These are phyloP conservation scores for Calosoma granatense DNA, from an alignment of 1,140 invertebrate genomes.

Conservation along the genomic window DNA sequence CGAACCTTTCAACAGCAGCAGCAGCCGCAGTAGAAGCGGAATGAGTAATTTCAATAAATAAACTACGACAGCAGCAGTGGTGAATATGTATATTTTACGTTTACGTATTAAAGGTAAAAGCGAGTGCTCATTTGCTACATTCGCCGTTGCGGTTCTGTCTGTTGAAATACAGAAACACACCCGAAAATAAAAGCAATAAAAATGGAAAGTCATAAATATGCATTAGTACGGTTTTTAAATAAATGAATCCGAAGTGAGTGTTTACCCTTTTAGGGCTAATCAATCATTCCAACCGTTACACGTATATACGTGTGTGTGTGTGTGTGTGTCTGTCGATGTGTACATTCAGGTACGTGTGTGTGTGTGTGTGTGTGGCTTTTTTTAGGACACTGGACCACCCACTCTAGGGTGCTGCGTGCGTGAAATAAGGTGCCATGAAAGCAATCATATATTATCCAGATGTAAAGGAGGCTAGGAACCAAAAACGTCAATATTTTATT, in stretches of 20 bases:
- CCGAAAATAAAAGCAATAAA: conserved; percentile 1
- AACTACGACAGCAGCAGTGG: no score
- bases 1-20: no score
- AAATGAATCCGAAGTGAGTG: conserved; percentile 4
- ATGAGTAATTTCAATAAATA: no score
- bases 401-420: not conserved
- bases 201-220: conserved; percentile 3
- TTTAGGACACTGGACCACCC: conserved; percentile 1
- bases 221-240: conserved; percentile 3
- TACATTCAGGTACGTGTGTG: not conserved
- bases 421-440: conserved; percentile 1
- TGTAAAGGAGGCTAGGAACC: not conserved
- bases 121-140: no score
- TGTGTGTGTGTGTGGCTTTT: not conserved
- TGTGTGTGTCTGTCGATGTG: no score
- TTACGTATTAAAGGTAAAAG: no score
- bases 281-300: not conserved
- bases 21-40: no score
- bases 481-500: conserved; percentile 8
- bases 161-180: not conserved
- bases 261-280: not conserved
- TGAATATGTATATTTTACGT: no score
- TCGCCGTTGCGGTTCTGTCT: no score
- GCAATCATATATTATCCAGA: conserved; percentile 1
- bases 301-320: not conserved